Percentiles rank a stretch among this genome's conserved stretches.
phyloP scores from a whole-genome alignment of 2,888 invertebrate genomes.

The Agrilus biguttatus region DNA sequence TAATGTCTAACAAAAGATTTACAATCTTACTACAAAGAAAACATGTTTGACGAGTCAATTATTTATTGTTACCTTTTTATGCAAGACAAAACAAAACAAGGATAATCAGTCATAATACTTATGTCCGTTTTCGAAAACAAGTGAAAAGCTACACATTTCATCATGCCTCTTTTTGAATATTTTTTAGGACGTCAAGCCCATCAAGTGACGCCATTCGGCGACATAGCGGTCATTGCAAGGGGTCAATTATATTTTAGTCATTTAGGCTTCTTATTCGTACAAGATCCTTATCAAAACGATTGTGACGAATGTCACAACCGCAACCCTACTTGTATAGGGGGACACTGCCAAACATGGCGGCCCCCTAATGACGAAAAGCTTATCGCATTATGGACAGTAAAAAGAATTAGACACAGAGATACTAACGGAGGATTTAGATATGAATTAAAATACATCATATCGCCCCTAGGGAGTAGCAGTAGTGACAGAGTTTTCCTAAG shows the following conservation, averaged over 20 bases:
- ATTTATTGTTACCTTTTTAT: too few species aligned
- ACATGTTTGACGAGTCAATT: too few species aligned
- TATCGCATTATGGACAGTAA: constrained; percentile 54
- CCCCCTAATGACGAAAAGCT: constrained; percentile 26
- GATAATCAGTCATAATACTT: too few species aligned
- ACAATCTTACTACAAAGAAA: too few species aligned
- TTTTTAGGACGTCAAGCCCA: constrained; percentile 15
- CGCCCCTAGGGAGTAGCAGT: constrained; percentile 34
- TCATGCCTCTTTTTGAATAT: too few species aligned
- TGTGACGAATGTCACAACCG: constrained; percentile 33
- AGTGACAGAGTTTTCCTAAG: constrained; percentile 16
- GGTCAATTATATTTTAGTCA: constrained; percentile 43
- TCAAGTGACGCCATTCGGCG: constrained; percentile 41
- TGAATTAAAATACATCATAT: constrained; percentile 54
- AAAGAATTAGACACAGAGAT: constrained; percentile 50
- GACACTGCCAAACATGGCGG: constrained; percentile 12
- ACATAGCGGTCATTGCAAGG: constrained; percentile 47
- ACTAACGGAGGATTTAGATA: constrained; percentile 36
- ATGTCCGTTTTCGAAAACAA: too few species aligned
- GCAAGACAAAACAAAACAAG: too few species aligned
- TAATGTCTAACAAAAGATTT: too few species aligned
- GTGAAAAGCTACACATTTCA: too few species aligned
- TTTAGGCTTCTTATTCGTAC: constrained; percentile 39
- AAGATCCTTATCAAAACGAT: constrained; percentile 28
- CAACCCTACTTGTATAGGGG: constrained; percentile 8